Evolutionary conservation across 2,113 vertebrate genomes (phyloP), one percentile per base, ranked within the genome.

Genomic region (Prochilodus magdalenae): DNA sequence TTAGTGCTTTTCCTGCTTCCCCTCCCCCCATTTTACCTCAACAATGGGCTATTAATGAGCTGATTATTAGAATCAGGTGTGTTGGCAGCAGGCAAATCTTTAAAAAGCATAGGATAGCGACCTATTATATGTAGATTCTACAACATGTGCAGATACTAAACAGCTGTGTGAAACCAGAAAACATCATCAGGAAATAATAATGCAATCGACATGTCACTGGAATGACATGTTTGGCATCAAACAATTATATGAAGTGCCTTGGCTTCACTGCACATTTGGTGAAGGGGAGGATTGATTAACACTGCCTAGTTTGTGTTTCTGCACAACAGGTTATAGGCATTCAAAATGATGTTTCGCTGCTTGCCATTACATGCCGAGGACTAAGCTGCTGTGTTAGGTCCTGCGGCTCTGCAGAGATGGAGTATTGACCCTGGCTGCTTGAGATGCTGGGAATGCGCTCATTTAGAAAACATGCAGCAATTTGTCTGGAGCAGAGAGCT

Each of bases 401-500:
- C 57, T 26, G 57, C 5, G n/a, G 57, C n/a, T 60, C n/a, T 60
- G 47, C 27, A 55, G 71, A 30, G 24, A 53, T 51, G 24, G 44
- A 72, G 24, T 72, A 72, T 26, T 30, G 27, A 55, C 16, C 1
- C 14, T 30, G 18, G 71, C 27, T 16, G 27, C 11, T 26, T 5
- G 4, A 15, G 30, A 20, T 73, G 84, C 62, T 47, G 59, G 84
- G 84, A 89, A 84, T 76, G 67, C 47, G 40, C 51, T 77, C 75
- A 4, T 51, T 51, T 4, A 51, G 59, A 63, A 69, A 57, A 57
- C 22, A 5, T 20, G 53, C 51, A 27, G 49, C 74, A 73, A 86
- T 89, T 88, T 81, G 62, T 76, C 73, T 75, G 72, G 47, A 78
- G 77, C 86, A 76, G 70, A 72, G 66, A 66, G 74, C 44, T 72